Evolutionary conservation across 2,888 invertebrate species (phyloP).

Genomic region (Drosophila paramelanica): DNA sequence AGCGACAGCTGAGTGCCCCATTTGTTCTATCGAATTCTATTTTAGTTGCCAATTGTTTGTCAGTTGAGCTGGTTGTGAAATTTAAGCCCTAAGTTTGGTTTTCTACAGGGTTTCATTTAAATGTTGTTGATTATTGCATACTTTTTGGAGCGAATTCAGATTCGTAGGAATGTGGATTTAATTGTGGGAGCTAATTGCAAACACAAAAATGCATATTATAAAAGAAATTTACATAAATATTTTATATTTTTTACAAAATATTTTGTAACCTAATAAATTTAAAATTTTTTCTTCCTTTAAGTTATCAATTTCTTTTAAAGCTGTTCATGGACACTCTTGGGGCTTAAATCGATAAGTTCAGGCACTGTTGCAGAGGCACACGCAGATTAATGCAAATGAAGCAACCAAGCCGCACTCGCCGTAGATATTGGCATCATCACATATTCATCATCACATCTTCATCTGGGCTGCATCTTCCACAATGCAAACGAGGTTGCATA

Average conservation of each 20-base stretch:
- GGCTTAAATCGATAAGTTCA: background rate
- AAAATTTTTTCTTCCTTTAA: background rate
- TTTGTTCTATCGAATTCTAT: constrained; percentile 7
- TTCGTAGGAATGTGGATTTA: background rate
- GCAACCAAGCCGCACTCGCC: constrained; percentile 4
- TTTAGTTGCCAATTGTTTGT: constrained; percentile 1
- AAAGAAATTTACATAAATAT: no score
- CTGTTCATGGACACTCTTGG: background rate
- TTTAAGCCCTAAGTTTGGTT: background rate
- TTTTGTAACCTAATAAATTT: no score
- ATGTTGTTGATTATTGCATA: background rate
- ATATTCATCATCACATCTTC: background rate
- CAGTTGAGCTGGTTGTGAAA: background rate
- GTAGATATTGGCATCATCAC: constrained; percentile 13
- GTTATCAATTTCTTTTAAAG: background rate
- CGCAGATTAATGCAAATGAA: constrained; percentile 14
- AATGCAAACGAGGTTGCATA: constrained; percentile 74
- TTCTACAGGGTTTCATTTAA: background rate
- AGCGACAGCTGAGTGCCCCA: background rate
- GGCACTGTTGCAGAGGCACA: constrained; percentile 2
- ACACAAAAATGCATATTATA: background rate
- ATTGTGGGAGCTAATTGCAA: background rate
- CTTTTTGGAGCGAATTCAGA: constrained; percentile 1
- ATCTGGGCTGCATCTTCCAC: constrained; percentile 45
- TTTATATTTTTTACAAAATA: no score